phyloP scores from a whole-genome alignment of 30 jellyfish, hydroid and myxozoan genomes.

The Chrysaora quinquecirrha region DNA sequence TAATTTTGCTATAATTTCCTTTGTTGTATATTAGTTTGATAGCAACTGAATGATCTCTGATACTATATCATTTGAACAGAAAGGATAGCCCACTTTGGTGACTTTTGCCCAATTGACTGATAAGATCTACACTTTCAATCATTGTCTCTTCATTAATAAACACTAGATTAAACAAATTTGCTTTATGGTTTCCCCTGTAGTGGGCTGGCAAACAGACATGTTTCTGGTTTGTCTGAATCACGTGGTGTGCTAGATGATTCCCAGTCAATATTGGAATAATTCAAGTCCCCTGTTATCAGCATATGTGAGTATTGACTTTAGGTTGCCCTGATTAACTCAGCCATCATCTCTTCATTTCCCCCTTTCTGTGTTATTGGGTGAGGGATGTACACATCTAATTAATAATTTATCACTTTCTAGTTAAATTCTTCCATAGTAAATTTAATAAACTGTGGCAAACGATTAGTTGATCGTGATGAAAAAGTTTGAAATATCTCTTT shows the following conservation, averaged over 20 bases:
- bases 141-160: constrained; percentile 25
- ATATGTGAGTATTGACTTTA: background rate
- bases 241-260: background rate
- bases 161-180: constrained; percentile 19
- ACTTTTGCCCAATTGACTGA: background rate
- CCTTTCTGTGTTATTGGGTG: background rate
- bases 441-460: too few relatives aligned
- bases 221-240: background rate
- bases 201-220: background rate
- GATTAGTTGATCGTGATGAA: too few relatives aligned
- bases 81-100: constrained; percentile 3
- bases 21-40: background rate
- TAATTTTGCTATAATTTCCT: background rate
- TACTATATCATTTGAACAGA: background rate
- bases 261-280: background rate
- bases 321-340: background rate
- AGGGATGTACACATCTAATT: background rate
- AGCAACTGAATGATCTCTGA: background rate
- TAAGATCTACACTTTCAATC: constrained; percentile 2
- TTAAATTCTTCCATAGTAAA: too few relatives aligned
- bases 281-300: background rate
- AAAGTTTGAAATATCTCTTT: too few relatives aligned
- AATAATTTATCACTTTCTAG: background rate
- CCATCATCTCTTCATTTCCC: background rate
- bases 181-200: constrained; percentile 10